Evolutionary conservation across 2,113 vertebrate genomes (phyloP).

Genomic region (Planiliza haematocheilus): DNA sequence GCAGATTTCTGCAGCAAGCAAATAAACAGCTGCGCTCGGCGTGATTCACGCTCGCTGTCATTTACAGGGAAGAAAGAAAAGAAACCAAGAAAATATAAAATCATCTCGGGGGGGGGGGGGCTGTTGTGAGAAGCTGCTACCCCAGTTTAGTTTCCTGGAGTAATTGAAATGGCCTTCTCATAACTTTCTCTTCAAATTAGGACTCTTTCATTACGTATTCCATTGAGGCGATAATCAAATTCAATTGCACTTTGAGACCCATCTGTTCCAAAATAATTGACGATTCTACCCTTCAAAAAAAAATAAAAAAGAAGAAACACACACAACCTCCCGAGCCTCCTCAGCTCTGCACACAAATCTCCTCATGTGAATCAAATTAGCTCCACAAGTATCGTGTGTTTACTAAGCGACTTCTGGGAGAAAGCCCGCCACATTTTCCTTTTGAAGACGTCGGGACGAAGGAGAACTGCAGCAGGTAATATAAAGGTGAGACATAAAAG

Average conservation of each 20-base stretch:
- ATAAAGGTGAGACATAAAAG: slow-evolving; percentile 5
- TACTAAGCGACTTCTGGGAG: slow-evolving; percentile 45
- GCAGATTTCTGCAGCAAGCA: slow-evolving; percentile 36
- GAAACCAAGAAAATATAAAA: slow-evolving; percentile 25
- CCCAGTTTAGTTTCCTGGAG: slow-evolving; percentile 32
- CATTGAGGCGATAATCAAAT: slow-evolving; percentile 65
- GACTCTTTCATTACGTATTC: slow-evolving; percentile 54
- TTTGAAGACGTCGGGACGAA: slow-evolving; percentile 40
- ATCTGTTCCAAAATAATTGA: slow-evolving; percentile 71
- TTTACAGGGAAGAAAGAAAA: slow-evolving; percentile 5
- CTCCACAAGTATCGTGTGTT: slow-evolving; percentile 48
- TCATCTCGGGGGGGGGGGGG: slow-evolving; percentile 19
- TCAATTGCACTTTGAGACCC: slow-evolving; percentile 69
- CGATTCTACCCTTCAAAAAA: slow-evolving; percentile 38
- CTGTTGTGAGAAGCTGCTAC: slow-evolving; percentile 10
- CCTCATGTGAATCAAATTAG: slow-evolving; percentile 68
- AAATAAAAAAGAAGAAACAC: slow-evolving; percentile 7
- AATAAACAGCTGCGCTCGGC: slow-evolving; percentile 53
- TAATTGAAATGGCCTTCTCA: slow-evolving; percentile 63
- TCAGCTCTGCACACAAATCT: slow-evolving; percentile 50
- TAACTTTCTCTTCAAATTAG: slow-evolving; percentile 64
- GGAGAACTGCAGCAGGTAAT: slow-evolving; percentile 5
- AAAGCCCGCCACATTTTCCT: slow-evolving; percentile 29
- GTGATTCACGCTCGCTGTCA: slow-evolving; percentile 9
- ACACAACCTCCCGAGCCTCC: slow-evolving; percentile 6